phyloP scores from a whole-genome alignment of 1,140 invertebrate genomes.

The Hylaeus volcanicus region DNA sequence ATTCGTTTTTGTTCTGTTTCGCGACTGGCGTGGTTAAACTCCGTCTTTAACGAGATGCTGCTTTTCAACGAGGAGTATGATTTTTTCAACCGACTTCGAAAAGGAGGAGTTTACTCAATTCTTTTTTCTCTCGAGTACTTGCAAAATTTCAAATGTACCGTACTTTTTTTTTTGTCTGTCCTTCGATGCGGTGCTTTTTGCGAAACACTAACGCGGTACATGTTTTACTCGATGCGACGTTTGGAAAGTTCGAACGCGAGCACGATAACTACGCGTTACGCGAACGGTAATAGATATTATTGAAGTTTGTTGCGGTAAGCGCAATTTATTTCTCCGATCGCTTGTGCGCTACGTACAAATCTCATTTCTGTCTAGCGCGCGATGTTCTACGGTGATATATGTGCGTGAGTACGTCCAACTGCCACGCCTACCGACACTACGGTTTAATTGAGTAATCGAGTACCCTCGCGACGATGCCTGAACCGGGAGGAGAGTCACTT shows the following conservation, averaged over 20 bases:
- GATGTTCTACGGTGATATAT: conserved; percentile 73
- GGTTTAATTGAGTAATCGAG: conserved; percentile 79
- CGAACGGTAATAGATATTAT: neutral
- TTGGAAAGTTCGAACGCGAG: too few species aligned
- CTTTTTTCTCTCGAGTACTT: too few species aligned
- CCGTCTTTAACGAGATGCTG: too few species aligned
- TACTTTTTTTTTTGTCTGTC: too few species aligned
- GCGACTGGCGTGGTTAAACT: too few species aligned
- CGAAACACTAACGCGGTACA: too few species aligned
- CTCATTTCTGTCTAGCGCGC: conserved; percentile 31
- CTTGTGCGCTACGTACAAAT: conserved; percentile 5
- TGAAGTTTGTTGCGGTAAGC: neutral
- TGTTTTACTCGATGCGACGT: too few species aligned
- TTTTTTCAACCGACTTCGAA: too few species aligned
- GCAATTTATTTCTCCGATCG: conserved; percentile 2
- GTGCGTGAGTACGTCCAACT: conserved; percentile 71
- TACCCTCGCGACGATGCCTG: conserved; percentile 73
- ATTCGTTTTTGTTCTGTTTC: neutral
- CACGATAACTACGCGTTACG: neutral
- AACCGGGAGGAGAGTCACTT: conserved; percentile 22
- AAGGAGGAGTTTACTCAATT: too few species aligned
- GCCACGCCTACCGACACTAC: conserved; percentile 77
- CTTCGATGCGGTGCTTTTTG: too few species aligned
- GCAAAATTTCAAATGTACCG: too few species aligned
- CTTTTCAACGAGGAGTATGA: too few species aligned